Conservation (phyloP, 2,113 vertebrate genomes). For the Daphoenositta chrysoptera region DNA sequence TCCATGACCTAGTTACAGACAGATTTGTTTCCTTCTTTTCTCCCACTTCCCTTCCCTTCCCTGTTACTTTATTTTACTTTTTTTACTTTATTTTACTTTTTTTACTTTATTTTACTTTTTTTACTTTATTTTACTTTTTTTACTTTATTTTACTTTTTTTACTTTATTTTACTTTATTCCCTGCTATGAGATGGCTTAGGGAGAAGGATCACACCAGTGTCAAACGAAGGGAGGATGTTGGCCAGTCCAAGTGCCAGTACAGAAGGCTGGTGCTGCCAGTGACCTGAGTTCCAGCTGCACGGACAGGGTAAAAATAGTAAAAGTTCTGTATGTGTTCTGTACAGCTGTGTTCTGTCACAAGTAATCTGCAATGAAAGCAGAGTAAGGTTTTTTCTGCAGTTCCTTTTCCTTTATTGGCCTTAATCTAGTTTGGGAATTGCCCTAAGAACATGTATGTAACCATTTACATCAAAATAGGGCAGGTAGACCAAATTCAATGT, state of each 20-base stretch:
- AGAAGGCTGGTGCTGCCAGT: not conserved
- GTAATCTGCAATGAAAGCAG: not conserved
- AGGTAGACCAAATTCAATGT: not conserved
- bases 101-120: too few relatives aligned
- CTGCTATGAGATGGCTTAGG: not conserved
- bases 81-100: not conserved
- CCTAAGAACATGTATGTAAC: not conserved
- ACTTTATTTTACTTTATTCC: not conserved
- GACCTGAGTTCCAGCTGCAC: not conserved
- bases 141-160: not conserved
- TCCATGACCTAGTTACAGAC: not conserved
- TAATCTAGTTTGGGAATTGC: not conserved
- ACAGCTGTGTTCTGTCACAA: not conserved
- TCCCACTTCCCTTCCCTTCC: too few relatives aligned
- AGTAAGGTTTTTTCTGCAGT: not conserved
- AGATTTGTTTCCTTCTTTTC: not conserved
- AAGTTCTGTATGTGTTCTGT: not conserved
- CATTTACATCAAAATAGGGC: not conserved
- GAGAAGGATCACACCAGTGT: not conserved
- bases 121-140: not conserved
- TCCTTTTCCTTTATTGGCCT: not conserved
- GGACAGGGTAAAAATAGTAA: not conserved
- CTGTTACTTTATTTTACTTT: too few relatives aligned
- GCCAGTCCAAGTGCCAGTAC: fast-evolving
- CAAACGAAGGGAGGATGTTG: not conserved